These are phyloP conservation scores for Trachelipus rathkii DNA, from an alignment of 1,140 invertebrate species.

Conservation along the genomic window DNA sequence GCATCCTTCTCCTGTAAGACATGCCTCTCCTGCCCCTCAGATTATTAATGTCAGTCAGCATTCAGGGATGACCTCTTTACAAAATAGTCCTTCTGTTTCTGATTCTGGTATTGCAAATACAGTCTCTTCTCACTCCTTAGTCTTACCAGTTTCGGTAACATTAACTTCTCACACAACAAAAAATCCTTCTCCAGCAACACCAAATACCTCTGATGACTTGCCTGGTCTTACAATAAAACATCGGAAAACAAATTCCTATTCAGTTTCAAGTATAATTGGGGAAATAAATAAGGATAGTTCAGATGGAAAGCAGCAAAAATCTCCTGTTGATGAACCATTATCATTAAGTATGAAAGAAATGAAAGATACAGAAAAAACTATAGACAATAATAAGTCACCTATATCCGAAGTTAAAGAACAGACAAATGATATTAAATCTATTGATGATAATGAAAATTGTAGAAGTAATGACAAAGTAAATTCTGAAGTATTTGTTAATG, in stretches of 20 bases:
- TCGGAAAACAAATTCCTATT: constrained; percentile 44
- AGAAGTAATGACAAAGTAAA: too few relatives aligned
- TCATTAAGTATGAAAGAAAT: too few relatives aligned
- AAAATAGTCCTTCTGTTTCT: background rate
- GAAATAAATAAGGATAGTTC: constrained; percentile 30
- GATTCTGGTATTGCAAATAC: background rate
- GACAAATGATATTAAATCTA: too few relatives aligned
- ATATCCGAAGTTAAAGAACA: too few relatives aligned
- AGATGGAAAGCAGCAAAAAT: too few relatives aligned
- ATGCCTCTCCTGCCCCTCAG: constrained; percentile 1
- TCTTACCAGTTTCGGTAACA: background rate
- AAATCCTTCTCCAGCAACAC: background rate
- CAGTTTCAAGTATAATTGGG: constrained; percentile 45
- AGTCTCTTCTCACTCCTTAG: background rate
- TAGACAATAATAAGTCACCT: too few relatives aligned
- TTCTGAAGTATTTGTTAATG: too few relatives aligned
- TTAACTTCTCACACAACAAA: background rate
- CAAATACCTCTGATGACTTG: background rate
- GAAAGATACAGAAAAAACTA: too few relatives aligned
- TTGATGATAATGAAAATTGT: too few relatives aligned
- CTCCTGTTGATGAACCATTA: too few relatives aligned
- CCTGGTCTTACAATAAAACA: background rate
- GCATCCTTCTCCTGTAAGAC: background rate
- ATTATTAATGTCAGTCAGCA: background rate
- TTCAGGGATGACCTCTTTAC: background rate